A percentile compares a stretch with the other conserved stretches of the same genome.
Conservation (phyloP, 92 coral and sea anemone species). For the Heteractis magnifica region DNA sequence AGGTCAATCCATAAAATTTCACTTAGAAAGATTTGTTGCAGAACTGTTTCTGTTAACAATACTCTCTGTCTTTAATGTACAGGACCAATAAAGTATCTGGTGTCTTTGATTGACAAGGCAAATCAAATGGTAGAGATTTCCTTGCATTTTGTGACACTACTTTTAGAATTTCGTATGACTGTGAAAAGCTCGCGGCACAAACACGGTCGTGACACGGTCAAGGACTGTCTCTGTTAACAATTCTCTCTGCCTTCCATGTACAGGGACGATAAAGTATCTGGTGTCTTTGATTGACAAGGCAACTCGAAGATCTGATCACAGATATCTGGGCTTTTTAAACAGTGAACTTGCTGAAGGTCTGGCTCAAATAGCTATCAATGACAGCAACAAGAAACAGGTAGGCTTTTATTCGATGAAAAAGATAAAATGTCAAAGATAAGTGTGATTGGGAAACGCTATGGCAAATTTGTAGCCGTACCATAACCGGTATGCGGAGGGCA, state of each 20-base stretch:
- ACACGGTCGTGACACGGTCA: too few species aligned
- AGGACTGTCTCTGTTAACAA: not conserved
- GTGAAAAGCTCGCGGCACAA: too few species aligned
- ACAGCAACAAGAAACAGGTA: conserved; percentile 49
- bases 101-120: conserved; percentile 31
- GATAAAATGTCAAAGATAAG: not conserved
- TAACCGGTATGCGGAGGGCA: conserved; percentile 50
- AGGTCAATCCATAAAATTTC: too few species aligned
- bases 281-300: conserved; percentile 37
- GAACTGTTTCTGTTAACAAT: not conserved
- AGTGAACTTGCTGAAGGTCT: conserved; percentile 70
- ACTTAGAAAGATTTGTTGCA: too few species aligned
- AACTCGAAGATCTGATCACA: not conserved
- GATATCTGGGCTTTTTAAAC: conserved; percentile 35
- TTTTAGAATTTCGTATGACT: too few species aligned
- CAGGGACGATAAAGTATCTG: conserved; percentile 68
- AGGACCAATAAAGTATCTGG: conserved; percentile 69
- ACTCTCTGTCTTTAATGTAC: not conserved
- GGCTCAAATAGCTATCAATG: conserved; percentile 35
- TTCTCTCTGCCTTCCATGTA: not conserved
- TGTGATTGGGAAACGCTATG: too few species aligned
- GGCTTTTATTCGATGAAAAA: not conserved
- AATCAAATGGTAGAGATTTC: too few species aligned
- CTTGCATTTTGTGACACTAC: too few species aligned
- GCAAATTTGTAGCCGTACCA: too few species aligned